These are phyloP conservation scores for Neuroterus valhalla DNA, from an alignment of 1,140 invertebrate species.

Conservation along the genomic window DNA sequence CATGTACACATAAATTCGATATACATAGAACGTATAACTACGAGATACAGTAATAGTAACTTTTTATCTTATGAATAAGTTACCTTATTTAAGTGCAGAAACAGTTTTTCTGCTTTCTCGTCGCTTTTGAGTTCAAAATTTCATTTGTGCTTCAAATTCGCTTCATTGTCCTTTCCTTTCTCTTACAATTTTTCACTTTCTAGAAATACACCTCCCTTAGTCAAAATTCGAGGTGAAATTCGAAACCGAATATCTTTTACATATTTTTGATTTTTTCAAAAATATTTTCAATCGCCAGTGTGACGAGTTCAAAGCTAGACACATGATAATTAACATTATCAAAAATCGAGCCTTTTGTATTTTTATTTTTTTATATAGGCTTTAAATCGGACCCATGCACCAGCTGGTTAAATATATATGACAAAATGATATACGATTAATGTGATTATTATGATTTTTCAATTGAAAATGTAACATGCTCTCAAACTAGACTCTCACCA, in stretches of 20 bases:
- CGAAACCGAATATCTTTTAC: slow-evolving; percentile 27
- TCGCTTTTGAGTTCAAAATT: slow-evolving; percentile 4
- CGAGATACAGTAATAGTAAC: background rate
- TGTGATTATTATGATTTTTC: slow-evolving; percentile 28
- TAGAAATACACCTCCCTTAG: background rate
- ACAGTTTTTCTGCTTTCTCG: background rate
- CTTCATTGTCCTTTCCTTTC: background rate
- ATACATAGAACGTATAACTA: slow-evolving; percentile 50
- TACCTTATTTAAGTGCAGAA: background rate
- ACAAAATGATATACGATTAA: slow-evolving; percentile 46
- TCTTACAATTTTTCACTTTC: slow-evolving; percentile 17
- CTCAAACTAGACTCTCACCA: background rate
- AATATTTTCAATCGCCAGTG: slow-evolving; percentile 10
- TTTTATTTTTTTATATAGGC: slow-evolving; percentile 56
- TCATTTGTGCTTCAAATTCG: background rate
- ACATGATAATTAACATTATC: slow-evolving; percentile 3
- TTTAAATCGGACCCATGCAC: slow-evolving; percentile 72
- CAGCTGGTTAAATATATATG: slow-evolving; percentile 67
- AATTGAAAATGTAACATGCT: background rate
- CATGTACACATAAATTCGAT: slow-evolving; percentile 57
- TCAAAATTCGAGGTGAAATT: background rate
- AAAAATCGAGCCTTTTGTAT: slow-evolving; percentile 47
- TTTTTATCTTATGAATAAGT: background rate
- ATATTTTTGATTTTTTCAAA: slow-evolving; percentile 34
- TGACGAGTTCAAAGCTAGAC: background rate